Conservation (phyloP, 2,888 invertebrate genomes). For the Ellobium chinense region DNA sequence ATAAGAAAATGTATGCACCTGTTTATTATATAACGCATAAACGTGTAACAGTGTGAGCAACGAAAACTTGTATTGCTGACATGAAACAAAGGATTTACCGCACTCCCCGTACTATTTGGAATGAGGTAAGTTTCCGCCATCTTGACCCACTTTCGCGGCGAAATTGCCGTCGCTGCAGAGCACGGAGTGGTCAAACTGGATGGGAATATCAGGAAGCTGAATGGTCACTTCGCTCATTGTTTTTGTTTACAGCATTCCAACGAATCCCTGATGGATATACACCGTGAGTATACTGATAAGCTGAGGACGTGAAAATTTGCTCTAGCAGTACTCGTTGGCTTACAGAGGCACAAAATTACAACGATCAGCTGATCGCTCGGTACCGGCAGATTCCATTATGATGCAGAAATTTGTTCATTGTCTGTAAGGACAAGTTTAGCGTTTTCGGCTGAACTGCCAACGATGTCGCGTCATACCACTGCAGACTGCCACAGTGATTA, state of each 20-base stretch:
- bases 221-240: background rate
- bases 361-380: conserved; percentile 18
- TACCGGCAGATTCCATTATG: background rate
- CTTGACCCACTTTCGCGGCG: conserved; percentile 22
- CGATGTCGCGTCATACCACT: no score
- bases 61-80: no score
- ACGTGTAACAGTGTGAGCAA: no score
- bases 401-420: background rate
- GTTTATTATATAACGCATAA: no score
- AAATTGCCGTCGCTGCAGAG: conserved; percentile 13
- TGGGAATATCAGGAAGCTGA: background rate
- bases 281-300: background rate
- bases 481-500: no score
- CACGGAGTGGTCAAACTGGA: conserved; percentile 18
- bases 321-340: no score
- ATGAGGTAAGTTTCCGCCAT: conserved; percentile 7
- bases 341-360: background rate
- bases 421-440: background rate
- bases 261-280: conserved; percentile 2
- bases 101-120: background rate
- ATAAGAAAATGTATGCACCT: no score
- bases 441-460: no score
- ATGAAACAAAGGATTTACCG: no score
- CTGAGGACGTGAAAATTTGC: no score
- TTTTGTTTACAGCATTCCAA: background rate